Percentiles rank a stretch among this genome's conserved stretches.
Evolutionary conservation across 2,888 invertebrate genomes (phyloP).

Genomic region (Crocallis elinguaria): DNA sequence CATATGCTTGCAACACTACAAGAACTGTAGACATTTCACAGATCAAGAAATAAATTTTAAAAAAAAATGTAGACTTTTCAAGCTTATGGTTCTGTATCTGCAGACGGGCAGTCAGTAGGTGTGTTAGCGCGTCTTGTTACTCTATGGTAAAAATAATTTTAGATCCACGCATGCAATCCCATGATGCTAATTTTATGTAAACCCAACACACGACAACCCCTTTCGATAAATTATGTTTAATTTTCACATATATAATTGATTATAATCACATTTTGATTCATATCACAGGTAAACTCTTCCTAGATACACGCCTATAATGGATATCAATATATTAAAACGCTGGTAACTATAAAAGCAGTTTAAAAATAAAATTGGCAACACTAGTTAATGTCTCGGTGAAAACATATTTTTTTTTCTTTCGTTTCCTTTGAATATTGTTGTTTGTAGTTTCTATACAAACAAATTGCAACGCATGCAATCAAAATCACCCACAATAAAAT

Average conservation of each 20-base stretch:
- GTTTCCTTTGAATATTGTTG: too few relatives aligned
- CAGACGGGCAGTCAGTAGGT: too few relatives aligned
- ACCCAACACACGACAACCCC: slow-evolving; percentile 10
- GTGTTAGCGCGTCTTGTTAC: slow-evolving; percentile 14
- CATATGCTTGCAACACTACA: too few relatives aligned
- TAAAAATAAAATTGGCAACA: too few relatives aligned
- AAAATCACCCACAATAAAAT: background rate
- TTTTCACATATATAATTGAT: slow-evolving; percentile 20
- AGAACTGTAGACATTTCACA: too few relatives aligned
- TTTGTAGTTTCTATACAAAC: too few relatives aligned
- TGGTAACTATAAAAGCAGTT: too few relatives aligned
- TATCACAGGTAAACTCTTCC: slow-evolving; percentile 22
- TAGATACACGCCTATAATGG: slow-evolving; percentile 2
- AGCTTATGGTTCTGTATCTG: too few relatives aligned
- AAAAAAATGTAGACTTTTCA: too few relatives aligned
- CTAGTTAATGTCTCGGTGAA: too few relatives aligned
- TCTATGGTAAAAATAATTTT: background rate
- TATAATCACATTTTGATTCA: slow-evolving; percentile 24
- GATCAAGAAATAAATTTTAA: too few relatives aligned
- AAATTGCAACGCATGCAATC: background rate
- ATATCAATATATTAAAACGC: background rate
- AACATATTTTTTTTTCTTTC: too few relatives aligned
- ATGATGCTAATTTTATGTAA: background rate
- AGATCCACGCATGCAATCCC: slow-evolving; percentile 14
- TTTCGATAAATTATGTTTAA: slow-evolving; percentile 7